Percentiles rank a stretch among this genome's conserved stretches.
These are phyloP conservation scores for Acanthosepion lycidas DNA, from an alignment of 2,888 invertebrate species.

Conservation along the genomic window DNA sequence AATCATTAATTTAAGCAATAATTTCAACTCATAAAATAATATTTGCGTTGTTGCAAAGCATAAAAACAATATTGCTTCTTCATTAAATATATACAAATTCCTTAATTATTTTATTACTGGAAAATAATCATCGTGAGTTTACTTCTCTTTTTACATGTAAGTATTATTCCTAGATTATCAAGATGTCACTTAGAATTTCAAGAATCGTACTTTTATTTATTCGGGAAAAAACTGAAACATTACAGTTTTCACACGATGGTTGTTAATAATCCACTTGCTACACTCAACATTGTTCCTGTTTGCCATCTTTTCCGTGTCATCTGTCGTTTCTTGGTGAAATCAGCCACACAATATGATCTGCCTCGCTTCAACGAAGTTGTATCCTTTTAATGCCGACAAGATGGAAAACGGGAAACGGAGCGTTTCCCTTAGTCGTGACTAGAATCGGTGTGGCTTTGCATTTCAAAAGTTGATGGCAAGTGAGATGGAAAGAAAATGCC, in stretches of 20 bases:
- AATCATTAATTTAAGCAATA: no score
- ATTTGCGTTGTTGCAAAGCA: no score
- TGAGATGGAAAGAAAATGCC: neutral
- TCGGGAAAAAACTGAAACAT: neutral
- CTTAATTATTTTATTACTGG: no score
- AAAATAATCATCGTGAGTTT: neutral
- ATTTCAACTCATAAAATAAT: no score
- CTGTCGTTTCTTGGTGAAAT: neutral
- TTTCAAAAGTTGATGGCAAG: neutral
- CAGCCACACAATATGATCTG: constrained; percentile 33
- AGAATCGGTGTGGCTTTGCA: neutral
- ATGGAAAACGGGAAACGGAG: neutral
- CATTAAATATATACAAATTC: no score
- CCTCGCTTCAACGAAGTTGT: neutral
- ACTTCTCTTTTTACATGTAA: neutral
- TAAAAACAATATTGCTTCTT: no score
- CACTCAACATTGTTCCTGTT: neutral
- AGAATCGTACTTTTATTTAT: neutral
- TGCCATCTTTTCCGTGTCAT: neutral
- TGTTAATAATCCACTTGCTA: neutral
- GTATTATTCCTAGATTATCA: neutral
- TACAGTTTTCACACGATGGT: neutral
- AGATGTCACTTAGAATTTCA: neutral
- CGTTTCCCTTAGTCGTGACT: neutral
- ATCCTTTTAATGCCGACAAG: constrained; percentile 20